phyloP scores from a whole-genome alignment of 2,888 invertebrate genomes.

The Philereme vetulata region DNA sequence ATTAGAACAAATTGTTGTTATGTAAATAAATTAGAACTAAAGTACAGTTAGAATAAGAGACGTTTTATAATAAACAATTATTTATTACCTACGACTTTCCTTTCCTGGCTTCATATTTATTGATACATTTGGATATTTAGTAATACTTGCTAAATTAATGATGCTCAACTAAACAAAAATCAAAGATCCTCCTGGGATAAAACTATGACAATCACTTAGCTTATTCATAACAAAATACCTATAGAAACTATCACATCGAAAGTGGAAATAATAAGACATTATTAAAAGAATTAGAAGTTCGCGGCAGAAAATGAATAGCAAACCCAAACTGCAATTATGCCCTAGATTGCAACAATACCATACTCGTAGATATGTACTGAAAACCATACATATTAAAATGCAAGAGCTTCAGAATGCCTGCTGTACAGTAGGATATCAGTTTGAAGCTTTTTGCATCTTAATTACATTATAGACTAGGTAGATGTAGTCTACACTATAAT shows the following conservation, averaged over 20 bases:
- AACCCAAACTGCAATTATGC: constrained; percentile 3
- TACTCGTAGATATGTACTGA: neutral
- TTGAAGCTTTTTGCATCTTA: too few species aligned
- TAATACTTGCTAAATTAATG: constrained; percentile 43
- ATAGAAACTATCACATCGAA: constrained; percentile 49
- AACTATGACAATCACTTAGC: constrained; percentile 39
- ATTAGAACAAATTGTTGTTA: constrained; percentile 46
- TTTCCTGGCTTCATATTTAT: constrained; percentile 31
- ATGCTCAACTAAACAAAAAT: constrained; percentile 42
- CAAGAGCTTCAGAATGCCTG: constrained; percentile 2
- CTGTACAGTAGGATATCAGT: too few species aligned
- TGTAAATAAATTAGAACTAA: constrained; percentile 69
- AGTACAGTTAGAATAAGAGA: constrained; percentile 62
- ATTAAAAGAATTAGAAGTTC: constrained; percentile 8
- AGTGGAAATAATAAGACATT: constrained; percentile 23
- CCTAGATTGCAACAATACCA: constrained; percentile 6
- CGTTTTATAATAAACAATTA: constrained; percentile 73
- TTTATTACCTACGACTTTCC: constrained; percentile 66
- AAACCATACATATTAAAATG: constrained; percentile 2
- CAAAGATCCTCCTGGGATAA: constrained; percentile 35
- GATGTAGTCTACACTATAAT: too few species aligned
- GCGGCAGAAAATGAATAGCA: constrained; percentile 1
- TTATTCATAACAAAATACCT: constrained; percentile 27
- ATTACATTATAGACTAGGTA: too few species aligned
- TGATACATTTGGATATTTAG: constrained; percentile 40